Conservation (phyloP, 2,888 invertebrate genomes). For the Orchestes rusci region DNA sequence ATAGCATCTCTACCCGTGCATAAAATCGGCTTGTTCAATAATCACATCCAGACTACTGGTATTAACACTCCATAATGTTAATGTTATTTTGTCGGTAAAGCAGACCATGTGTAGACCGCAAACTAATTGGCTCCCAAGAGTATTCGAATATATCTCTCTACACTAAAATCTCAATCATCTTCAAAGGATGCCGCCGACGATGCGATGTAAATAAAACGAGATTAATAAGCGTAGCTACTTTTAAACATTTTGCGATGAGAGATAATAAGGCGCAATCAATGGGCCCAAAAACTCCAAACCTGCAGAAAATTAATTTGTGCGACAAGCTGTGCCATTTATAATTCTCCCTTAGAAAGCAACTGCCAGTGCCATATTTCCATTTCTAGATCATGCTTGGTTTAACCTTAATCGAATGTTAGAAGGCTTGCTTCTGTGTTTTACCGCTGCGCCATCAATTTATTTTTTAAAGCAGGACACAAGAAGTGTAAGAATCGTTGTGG, state of each 20-base stretch:
- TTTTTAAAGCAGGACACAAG: conserved; percentile 17
- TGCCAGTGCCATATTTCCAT: conserved; percentile 29
- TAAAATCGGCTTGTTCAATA: too few species aligned
- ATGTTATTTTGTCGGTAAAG: conserved; percentile 21
- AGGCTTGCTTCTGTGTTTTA: conserved; percentile 29
- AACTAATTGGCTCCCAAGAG: conserved; percentile 22
- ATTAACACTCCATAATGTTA: conserved; percentile 17
- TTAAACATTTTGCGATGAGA: too few species aligned
- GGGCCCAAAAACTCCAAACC: too few species aligned
- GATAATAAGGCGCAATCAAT: too few species aligned
- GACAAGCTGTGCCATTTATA: conserved; percentile 35
- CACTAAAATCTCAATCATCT: conserved; percentile 21
- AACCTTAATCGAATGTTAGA: conserved; percentile 31
- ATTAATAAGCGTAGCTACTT: conserved; percentile 18
- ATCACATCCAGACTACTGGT: too few species aligned
- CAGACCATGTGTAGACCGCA: conserved; percentile 21
- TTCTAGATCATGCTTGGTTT: conserved; percentile 32
- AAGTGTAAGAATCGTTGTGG: conserved; percentile 11
- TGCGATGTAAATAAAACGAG: conserved; percentile 21
- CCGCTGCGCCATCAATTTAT: conserved; percentile 28
- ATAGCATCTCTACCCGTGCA: too few species aligned
- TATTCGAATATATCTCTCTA: conserved; percentile 23
- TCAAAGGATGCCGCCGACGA: conserved; percentile 22
- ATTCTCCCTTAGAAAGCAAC: conserved; percentile 35
- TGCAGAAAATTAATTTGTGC: conserved; percentile 12